Base-by-base conservation (phyloP, 2,113 vertebrate species). In the Malurus alboscapulatus region DNA sequence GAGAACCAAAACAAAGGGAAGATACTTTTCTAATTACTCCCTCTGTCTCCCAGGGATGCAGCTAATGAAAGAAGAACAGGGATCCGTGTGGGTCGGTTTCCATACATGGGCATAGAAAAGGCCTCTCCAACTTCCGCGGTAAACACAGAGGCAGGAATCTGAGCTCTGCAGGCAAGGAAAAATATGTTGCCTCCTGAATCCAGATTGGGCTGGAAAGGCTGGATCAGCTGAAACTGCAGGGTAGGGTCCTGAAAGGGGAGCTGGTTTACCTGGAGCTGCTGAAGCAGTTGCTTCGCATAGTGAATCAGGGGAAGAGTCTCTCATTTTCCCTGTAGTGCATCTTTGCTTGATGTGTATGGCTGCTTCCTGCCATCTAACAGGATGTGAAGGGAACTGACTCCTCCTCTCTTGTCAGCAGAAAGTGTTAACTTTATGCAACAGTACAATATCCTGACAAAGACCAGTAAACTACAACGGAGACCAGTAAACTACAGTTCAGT, bases 41-140 rank as follows among this genome's bases (percentile, higher is more conserved):
- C 95, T 96, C 93, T 97, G 95, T 97, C 95, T 96, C 96, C 94
- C 95, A 96, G 95, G 95, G 94, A 92, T 97, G 91, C 95, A 95
- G 93, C 95, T 95, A 92, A 93, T 93, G 93, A 94, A 90, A 40
- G 95, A 96, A 95, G 95, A 97, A 96, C 93, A 96, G 96, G 96
- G 95, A 95, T 93, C 95, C 83, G 3, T 92, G 93, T 94, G 95
- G 96, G 96, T 96, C 93, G 74, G 95, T 97, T 96, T 97, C 96
- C 94, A 87, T 91, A 93, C 95, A 89, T 63, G 92, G 94, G 94
- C 91, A 96, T 95, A 96, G 93, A 89, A 95, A 96, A 96, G 82
- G 88, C 96, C 88, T 96, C 94, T 97, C 88, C 94, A 93, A 55
- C 93, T 95, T 94, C 95, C 34, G 87, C 45, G 79, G 94, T 94